A percentile compares a stretch with the other conserved stretches of the same genome.
These are phyloP conservation scores for Drosophila maculinotata DNA, from an alignment of 2,888 invertebrate genomes.

Conservation along the genomic window DNA sequence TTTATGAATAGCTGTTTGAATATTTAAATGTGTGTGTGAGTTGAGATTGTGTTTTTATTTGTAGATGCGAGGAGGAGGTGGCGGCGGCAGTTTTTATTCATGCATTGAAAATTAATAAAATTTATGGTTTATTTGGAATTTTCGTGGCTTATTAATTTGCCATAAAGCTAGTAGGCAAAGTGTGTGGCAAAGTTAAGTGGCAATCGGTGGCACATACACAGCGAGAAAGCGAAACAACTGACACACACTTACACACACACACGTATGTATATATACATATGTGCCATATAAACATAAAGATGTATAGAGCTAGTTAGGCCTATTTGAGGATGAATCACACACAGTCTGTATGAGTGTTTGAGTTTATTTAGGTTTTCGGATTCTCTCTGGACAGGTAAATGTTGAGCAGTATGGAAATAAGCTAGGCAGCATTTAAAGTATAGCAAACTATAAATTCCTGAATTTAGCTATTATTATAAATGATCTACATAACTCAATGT, in stretches of 20 bases:
- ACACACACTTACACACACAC: not conserved
- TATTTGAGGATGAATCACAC: conserved; percentile 30
- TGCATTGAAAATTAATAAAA: conserved; percentile 71
- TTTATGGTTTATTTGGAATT: conserved; percentile 77
- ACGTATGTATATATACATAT: not conserved
- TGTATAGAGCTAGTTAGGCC: not conserved
- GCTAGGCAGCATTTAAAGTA: too few relatives aligned
- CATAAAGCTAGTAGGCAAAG: conserved; percentile 66
- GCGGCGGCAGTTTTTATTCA: conserved; percentile 45
- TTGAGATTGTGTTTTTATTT: conserved; percentile 5
- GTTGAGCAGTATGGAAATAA: not conserved
- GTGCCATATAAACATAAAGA: not conserved
- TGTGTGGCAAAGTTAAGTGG: conserved; percentile 64
- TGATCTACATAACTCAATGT: too few relatives aligned
- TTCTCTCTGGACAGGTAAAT: not conserved
- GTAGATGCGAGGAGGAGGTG: conserved; percentile 27
- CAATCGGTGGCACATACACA: conserved; percentile 56
- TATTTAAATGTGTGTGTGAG: conserved; percentile 25
- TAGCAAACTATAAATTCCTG: too few relatives aligned
- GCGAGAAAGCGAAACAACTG: conserved; percentile 29
- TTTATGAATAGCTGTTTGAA: conserved; percentile 49
- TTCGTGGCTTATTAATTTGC: conserved; percentile 73
- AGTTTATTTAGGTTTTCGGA: not conserved
- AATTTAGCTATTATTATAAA: too few relatives aligned
- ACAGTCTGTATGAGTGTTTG: conserved; percentile 9